Evolutionary conservation across 2,888 invertebrate genomes (phyloP).

Genomic region (Clanis bilineata): DNA sequence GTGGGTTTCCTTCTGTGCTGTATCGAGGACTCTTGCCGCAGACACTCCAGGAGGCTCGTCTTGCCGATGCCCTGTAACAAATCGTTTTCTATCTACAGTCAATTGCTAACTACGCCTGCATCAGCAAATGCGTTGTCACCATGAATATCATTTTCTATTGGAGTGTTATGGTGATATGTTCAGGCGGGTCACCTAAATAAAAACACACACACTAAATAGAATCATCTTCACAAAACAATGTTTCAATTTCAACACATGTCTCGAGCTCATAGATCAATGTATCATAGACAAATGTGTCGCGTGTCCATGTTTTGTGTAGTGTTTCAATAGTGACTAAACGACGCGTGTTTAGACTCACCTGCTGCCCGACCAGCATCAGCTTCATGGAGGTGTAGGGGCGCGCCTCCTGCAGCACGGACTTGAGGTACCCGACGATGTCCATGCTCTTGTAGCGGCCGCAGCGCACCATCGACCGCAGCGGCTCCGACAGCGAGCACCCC

Average conservation of each 20-base stretch:
- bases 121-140: neutral
- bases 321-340: too few species aligned
- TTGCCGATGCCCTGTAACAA: slow-evolving; percentile 85
- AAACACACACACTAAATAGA: too few species aligned
- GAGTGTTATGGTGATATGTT: too few species aligned
- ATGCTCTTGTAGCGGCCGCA: slow-evolving; percentile 97
- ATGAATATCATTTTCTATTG: too few species aligned
- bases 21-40: slow-evolving; percentile 92
- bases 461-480: slow-evolving; percentile 93
- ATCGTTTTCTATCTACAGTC: neutral
- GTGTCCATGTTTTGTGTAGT: too few species aligned
- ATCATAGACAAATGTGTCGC: too few species aligned
- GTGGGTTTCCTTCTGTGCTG: slow-evolving; percentile 87
- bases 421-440: slow-evolving; percentile 96
- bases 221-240: too few species aligned
- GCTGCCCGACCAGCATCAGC: slow-evolving; percentile 96
- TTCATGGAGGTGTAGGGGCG: slow-evolving; percentile 97
- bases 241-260: too few species aligned
- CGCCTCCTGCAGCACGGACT: slow-evolving; percentile 92
- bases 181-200: too few species aligned
- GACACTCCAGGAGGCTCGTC: slow-evolving; percentile 93
- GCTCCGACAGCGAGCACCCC: slow-evolving; percentile 94
- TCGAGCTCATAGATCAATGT: too few species aligned
- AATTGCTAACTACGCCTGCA: neutral
- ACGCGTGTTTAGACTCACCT: too few species aligned